Evolutionary conservation across 1,140 invertebrate species (phyloP), one percentile per base, ranked within the genome.

Genomic region (Cyclina sinensis): DNA sequence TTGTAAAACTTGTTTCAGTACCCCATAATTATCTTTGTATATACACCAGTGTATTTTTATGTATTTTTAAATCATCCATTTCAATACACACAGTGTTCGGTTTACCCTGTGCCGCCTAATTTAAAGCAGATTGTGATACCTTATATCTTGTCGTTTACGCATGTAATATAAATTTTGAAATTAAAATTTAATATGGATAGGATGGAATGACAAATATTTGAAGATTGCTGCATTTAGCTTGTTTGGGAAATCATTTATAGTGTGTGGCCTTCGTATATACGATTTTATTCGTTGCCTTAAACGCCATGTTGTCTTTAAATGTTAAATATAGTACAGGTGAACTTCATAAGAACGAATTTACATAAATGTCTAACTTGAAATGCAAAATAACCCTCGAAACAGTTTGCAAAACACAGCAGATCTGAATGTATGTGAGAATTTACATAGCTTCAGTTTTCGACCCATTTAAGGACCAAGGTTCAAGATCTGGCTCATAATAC

Each of bases 121-220:
- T 78, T 51, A 46, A 78, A 46, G 32, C 21, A 78, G 54, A 78
- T 78, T 54, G 74, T 16, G 30, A 78, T 51, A 78, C 46, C 32
- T 4, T 24, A 48, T 78, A 54, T 78, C 74, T 78, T 51, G 74
- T 78, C 74, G 35, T 35, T 51, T 54, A 27, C 46, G 43, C 21
- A 78, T 11, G 43, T 78, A 57, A 78, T 51, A 51, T 78, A 78
- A 78, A 78, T 78, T 51, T 78, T 78, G 54, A 78, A 78, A 78
- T 78, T 78, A 78, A 78, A 78, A 78, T 78, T 78, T 78, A 57
- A 78, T 78, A 78, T 32, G 74, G 46, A 57, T 78, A 51, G 12
- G 27, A 35, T 39, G 65, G 74, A 57, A 78, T 78, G 43, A 35
- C 74, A 78, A 78, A 54, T 51, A 78, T 78, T 78, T 48, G 0